Conservation (phyloP, 2,113 vertebrate species). For the Corythornis madagascariensis region DNA sequence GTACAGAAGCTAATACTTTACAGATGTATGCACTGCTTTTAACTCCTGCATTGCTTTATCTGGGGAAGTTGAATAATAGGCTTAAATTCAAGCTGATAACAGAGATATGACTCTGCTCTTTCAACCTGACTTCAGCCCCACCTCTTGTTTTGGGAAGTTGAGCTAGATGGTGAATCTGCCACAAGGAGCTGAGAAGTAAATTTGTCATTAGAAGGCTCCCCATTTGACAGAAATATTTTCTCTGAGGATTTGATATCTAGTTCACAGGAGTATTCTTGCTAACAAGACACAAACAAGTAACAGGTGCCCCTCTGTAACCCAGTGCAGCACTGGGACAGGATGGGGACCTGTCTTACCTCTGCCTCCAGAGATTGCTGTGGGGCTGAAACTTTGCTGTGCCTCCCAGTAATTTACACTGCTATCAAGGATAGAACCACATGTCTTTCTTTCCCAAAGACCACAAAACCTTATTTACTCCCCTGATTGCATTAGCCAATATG, state of each 20-base stretch:
- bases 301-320: neutral
- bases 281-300: neutral
- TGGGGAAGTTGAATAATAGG: neutral
- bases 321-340: neutral
- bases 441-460: neutral
- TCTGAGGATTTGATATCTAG: neutral
- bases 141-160: neutral
- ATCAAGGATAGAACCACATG: neutral
- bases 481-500: conserved; percentile 72
- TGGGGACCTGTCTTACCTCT: neutral
- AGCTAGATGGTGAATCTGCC: neutral
- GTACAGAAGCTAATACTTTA: neutral
- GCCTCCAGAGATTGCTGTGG: neutral
- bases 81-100: neutral
- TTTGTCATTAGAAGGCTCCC: neutral
- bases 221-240: neutral
- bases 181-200: neutral
- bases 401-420: neutral
- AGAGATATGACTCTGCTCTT: rapidly evolving
- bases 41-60: neutral
- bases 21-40: neutral
- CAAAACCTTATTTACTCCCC: conserved; percentile 60
- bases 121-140: neutral
- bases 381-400: neutral
- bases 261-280: neutral